Conservation (phyloP, 2,113 vertebrate species). For the Chlorodrepanis virens region DNA sequence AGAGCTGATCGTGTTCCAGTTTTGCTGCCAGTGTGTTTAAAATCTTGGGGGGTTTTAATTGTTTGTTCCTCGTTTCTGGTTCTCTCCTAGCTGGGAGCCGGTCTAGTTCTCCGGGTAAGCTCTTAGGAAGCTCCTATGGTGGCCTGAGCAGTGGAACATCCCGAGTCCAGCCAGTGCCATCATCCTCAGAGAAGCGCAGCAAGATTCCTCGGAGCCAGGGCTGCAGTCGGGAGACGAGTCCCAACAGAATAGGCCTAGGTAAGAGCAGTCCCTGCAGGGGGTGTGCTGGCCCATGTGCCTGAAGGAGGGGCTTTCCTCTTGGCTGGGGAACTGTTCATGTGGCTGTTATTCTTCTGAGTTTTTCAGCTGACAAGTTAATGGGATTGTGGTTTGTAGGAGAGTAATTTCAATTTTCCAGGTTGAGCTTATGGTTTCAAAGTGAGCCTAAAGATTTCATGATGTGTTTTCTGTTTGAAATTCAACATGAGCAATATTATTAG, state of each 20-base stretch:
- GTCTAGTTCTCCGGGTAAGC: slow-evolving; percentile 93
- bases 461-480: background rate
- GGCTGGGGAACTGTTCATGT: background rate
- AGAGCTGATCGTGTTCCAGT: background rate
- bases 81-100: slow-evolving; percentile 88
- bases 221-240: slow-evolving; percentile 96
- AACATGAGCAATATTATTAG: background rate
- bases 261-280: slow-evolving; percentile 55
- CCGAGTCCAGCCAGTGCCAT: slow-evolving; percentile 76
- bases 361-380: background rate
- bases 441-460: background rate
- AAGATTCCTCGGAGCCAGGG: slow-evolving; percentile 95
- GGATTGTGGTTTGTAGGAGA: background rate
- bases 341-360: background rate
- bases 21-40: background rate
- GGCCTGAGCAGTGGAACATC: slow-evolving; percentile 75
- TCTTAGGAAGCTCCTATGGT: slow-evolving; percentile 87
- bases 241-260: slow-evolving; percentile 92
- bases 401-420: background rate
- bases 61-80: background rate
- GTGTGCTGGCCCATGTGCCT: accelerated
- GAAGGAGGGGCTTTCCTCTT: background rate
- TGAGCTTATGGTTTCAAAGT: background rate
- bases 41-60: background rate
- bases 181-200: slow-evolving; percentile 86